phyloP scores from a whole-genome alignment of 2,113 vertebrate species.

The Choloepus hoffmanni region DNA sequence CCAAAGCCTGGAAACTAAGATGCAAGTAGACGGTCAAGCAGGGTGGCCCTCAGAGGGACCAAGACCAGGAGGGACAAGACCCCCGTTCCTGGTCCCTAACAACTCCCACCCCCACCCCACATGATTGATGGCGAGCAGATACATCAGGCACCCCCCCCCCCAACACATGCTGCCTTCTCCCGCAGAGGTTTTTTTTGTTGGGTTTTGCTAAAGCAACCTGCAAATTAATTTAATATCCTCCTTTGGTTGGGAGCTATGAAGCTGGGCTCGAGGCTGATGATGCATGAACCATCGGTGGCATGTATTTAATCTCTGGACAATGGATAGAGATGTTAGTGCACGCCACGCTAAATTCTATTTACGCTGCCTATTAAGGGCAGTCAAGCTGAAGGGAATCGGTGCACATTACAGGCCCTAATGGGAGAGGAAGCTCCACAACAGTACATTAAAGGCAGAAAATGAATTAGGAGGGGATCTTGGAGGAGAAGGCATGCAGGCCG shows the following conservation, averaged over 20 bases:
- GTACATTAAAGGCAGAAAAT: slow-evolving; percentile 93
- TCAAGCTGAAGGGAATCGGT: slow-evolving; percentile 93
- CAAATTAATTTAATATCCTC: slow-evolving; percentile 95
- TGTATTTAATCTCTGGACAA: slow-evolving; percentile 95
- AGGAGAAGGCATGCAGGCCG: slow-evolving; percentile 88
- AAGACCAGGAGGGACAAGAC: slow-evolving; percentile 63
- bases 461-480: slow-evolving; percentile 90
- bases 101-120: slow-evolving; percentile 82
- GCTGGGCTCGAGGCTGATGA: slow-evolving; percentile 90
- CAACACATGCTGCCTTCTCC: slow-evolving; percentile 48
- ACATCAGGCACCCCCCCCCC: slow-evolving; percentile 80
- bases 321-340: slow-evolving; percentile 95
- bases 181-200: slow-evolving; percentile 82
- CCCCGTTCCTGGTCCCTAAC: slow-evolving; percentile 76
- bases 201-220: slow-evolving; percentile 93
- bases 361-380: slow-evolving; percentile 94
- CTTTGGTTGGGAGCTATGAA: slow-evolving; percentile 91
- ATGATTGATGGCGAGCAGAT: slow-evolving; percentile 87
- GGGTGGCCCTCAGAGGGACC: slow-evolving; percentile 79
- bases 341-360: slow-evolving; percentile 95
- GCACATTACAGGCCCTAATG: slow-evolving; percentile 93
- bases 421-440: slow-evolving; percentile 92
- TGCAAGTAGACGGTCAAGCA: slow-evolving; percentile 62
- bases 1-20: neutral
- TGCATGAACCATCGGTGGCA: slow-evolving; percentile 93